Percentiles rank a stretch among this genome's conserved stretches.
Evolutionary conservation across 2,797 vertebrate genomes (phyloP).

Genomic region (Botia kubotai): DNA sequence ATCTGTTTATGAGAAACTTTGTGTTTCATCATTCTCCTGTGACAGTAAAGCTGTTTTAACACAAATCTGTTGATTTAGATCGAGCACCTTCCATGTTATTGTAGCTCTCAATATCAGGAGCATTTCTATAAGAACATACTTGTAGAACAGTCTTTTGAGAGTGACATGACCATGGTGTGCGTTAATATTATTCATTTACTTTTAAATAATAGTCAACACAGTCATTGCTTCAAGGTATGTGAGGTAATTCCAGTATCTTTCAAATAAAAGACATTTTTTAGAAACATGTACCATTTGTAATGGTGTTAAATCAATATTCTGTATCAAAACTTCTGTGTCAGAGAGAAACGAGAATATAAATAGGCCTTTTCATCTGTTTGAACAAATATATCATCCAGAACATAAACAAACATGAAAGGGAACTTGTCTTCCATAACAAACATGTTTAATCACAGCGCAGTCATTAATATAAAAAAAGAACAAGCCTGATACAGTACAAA

Average conservation of each 20-base stretch:
- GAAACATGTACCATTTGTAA: conserved; percentile 36
- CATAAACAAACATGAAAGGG: conserved; percentile 11
- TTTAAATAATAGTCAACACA: conserved; percentile 21
- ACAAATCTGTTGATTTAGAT: conserved; percentile 19
- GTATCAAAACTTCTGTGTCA: background rate
- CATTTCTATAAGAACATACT: background rate
- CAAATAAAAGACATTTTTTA: conserved; percentile 23
- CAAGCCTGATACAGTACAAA: conserved; percentile 9
- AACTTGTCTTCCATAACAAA: background rate
- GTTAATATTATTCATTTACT: background rate
- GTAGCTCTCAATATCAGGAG: background rate
- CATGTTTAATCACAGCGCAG: background rate
- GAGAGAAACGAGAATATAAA: conserved; percentile 34
- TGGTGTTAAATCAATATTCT: conserved; percentile 40
- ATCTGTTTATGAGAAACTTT: conserved; percentile 9
- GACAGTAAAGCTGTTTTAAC: background rate
- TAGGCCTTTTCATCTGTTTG: conserved; percentile 4
- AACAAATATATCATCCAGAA: background rate
- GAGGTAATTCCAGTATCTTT: conserved; percentile 25
- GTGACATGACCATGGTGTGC: conserved; percentile 14
- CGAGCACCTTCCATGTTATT: background rate
- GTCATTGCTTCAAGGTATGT: conserved; percentile 35
- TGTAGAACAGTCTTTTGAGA: background rate
- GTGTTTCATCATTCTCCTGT: background rate
- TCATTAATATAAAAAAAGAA: background rate